Evolutionary conservation across 2,113 vertebrate genomes (phyloP).

Genomic region (Cyanocitta stelleri): DNA sequence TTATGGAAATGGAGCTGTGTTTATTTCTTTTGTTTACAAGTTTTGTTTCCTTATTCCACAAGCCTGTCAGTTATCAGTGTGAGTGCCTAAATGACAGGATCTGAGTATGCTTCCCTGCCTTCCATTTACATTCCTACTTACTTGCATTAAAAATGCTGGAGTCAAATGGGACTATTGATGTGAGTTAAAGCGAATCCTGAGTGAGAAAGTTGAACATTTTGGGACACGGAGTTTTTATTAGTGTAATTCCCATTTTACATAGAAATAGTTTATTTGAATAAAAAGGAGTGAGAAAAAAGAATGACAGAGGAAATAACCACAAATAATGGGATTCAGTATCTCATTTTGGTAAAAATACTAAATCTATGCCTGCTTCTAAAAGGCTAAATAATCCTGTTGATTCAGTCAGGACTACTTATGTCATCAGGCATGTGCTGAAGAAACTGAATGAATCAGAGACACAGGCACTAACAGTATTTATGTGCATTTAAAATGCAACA

Average conservation of each 20-base stretch:
- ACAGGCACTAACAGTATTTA: neutral
- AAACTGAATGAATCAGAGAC: neutral
- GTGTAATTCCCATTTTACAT: neutral
- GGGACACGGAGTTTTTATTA: neutral
- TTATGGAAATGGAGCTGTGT: constrained; percentile 51
- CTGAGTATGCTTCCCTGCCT: neutral
- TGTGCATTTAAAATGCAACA: neutral
- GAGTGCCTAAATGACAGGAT: neutral
- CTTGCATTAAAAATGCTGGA: neutral
- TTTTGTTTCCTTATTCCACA: neutral
- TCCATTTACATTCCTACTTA: neutral
- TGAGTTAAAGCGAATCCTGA: neutral
- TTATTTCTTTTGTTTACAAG: constrained; percentile 13
- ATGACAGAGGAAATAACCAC: neutral
- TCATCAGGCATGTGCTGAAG: neutral
- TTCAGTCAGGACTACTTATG: neutral
- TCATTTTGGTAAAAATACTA: neutral
- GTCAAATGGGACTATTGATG: neutral
- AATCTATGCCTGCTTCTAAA: neutral
- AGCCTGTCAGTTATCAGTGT: neutral
- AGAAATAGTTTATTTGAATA: neutral
- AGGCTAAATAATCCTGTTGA: constrained; percentile 9
- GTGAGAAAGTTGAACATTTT: neutral
- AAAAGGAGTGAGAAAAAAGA: neutral
- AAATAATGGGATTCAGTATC: neutral